Conservation (phyloP, 2,113 vertebrate species). For the Toxotes chatareus region DNA sequence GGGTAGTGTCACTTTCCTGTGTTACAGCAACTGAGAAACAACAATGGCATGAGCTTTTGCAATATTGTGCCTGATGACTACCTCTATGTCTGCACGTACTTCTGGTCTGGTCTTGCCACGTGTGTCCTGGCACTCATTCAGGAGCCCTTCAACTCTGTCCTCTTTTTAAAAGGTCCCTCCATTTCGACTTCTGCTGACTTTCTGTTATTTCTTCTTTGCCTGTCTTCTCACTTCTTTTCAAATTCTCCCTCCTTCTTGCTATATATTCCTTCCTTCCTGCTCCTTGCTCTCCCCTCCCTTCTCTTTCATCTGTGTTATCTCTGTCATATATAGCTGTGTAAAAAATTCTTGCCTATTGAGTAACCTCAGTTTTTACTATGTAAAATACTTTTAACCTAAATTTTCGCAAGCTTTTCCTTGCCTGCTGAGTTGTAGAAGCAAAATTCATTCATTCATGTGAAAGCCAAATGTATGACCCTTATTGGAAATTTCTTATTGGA, state of each 20-base stretch:
- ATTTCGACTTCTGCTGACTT: not conserved
- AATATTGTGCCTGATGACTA: constrained; percentile 6
- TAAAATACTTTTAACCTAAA: constrained; percentile 16
- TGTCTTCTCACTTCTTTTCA: not conserved
- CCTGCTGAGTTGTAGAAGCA: not conserved
- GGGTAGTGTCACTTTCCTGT: not conserved
- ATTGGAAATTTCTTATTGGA: not conserved
- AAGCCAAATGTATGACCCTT: not conserved
- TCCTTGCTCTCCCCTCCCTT: not conserved
- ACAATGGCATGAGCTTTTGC: constrained; percentile 25
- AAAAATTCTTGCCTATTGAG: constrained; percentile 3
- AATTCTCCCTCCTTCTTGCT: not conserved
- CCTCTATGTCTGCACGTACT: constrained; percentile 1
- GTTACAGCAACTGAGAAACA: constrained; percentile 1
- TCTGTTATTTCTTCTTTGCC: not conserved
- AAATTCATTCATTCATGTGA: not conserved
- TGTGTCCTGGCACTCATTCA: not conserved
- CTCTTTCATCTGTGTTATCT: not conserved
- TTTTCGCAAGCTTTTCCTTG: constrained; percentile 13
- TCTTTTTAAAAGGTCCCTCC: not conserved
- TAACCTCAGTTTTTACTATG: constrained; percentile 1
- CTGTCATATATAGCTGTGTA: not conserved
- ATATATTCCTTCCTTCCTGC: not conserved
- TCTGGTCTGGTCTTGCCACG: not conserved
- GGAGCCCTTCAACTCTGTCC: not conserved